A percentile compares a stretch with the other conserved stretches of the same genome.
Evolutionary conservation across 2,113 vertebrate genomes (phyloP).

Genomic region (Chinchilla lanigera): DNA sequence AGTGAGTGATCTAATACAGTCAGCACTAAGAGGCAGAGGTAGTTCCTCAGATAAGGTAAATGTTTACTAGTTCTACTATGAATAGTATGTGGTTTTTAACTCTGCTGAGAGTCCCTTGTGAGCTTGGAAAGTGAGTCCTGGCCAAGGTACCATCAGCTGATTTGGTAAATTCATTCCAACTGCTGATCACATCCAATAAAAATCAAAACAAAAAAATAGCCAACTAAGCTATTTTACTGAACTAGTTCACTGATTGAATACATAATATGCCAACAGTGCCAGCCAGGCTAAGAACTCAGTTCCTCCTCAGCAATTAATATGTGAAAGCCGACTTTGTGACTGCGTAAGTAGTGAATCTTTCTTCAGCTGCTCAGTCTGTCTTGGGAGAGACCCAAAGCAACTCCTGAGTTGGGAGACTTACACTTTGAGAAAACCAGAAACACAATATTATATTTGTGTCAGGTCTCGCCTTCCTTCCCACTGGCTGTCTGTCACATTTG

Average conservation of each 20-base stretch:
- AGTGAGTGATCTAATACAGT: neutral
- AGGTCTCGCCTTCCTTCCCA: conserved; percentile 60
- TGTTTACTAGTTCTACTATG: neutral
- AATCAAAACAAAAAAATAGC: conserved; percentile 38
- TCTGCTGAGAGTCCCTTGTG: neutral
- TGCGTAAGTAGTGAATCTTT: conserved; percentile 7
- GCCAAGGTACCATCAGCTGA: conserved; percentile 19
- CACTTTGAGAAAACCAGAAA: conserved; percentile 64
- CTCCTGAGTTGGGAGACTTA: conserved; percentile 52
- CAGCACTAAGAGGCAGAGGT: neutral
- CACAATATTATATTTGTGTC: conserved; percentile 66
- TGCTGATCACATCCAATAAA: conserved; percentile 45
- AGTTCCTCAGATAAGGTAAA: neutral
- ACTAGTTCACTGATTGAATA: conserved; percentile 36
- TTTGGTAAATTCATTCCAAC: conserved; percentile 39
- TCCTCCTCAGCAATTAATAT: neutral
- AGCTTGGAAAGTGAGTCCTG: conserved; percentile 3
- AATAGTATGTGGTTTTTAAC: conserved; percentile 7
- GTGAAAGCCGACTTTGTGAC: neutral
- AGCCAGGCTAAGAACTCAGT: neutral
- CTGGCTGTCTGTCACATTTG: conserved; percentile 54
- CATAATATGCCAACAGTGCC: neutral
- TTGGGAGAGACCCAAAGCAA: conserved; percentile 56
- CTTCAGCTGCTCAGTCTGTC: conserved; percentile 43
- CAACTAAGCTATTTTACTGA: neutral